A percentile compares a stretch with the other conserved stretches of the same genome.
These are phyloP conservation scores for Cinclus cinclus DNA, from an alignment of 2,113 vertebrate species.

Conservation along the genomic window DNA sequence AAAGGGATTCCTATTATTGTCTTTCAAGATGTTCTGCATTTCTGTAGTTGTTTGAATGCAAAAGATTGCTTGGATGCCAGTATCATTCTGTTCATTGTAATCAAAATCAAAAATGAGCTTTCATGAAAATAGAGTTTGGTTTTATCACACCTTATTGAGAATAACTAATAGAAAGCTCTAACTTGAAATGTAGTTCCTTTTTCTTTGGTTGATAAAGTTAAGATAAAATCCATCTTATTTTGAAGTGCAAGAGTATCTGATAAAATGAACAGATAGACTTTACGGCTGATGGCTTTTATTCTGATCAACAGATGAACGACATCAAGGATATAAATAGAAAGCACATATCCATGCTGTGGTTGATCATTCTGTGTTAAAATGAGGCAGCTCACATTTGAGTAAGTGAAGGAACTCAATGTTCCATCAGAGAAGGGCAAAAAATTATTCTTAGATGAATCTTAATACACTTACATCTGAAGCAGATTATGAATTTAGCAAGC, in stretches of 20 bases:
- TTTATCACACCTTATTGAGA: background rate
- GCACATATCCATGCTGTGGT: background rate
- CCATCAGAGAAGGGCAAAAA: background rate
- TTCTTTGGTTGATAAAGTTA: background rate
- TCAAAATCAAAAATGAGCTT: background rate
- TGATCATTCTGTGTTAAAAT: background rate
- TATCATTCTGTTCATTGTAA: background rate
- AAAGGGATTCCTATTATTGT: background rate
- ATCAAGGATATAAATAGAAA: background rate
- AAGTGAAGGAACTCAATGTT: constrained; percentile 10
- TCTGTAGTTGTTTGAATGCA: background rate
- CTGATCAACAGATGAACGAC: constrained; percentile 15
- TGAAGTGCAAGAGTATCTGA: background rate
- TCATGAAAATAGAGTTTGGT: background rate
- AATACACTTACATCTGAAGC: background rate
- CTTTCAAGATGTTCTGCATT: background rate
- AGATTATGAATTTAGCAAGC: constrained; percentile 37
- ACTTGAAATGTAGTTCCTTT: background rate
- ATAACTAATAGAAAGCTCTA: background rate
- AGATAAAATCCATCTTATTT: background rate
- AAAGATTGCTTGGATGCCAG: background rate
- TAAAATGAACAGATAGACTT: background rate
- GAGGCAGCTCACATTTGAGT: background rate
- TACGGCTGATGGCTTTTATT: background rate
- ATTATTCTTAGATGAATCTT: constrained; percentile 33